These are phyloP conservation scores for Lobophora halterata DNA, from an alignment of 2,888 invertebrate genomes.

Conservation along the genomic window DNA sequence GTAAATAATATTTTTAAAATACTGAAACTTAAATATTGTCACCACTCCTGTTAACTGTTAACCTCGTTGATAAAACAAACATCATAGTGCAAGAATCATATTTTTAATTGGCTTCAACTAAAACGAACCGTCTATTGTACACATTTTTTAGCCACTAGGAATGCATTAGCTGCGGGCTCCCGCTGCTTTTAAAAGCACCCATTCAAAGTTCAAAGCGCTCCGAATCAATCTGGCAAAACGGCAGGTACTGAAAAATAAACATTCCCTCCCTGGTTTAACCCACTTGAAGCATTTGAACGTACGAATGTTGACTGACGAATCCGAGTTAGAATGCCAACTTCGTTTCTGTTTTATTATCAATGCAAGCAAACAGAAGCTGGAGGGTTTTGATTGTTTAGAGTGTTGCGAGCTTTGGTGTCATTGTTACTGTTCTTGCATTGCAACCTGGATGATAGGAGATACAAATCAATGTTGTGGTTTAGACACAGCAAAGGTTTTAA, in stretches of 20 bases:
- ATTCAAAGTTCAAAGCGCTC: conserved; percentile 25
- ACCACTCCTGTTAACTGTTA: too few relatives aligned
- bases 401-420: too few relatives aligned
- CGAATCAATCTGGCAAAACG: conserved; percentile 21
- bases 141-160: conserved; percentile 2
- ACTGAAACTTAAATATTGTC: too few relatives aligned
- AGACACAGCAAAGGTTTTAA: too few relatives aligned
- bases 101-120: too few relatives aligned
- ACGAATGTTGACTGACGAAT: conserved; percentile 38
- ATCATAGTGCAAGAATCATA: too few relatives aligned
- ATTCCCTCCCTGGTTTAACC: conserved; percentile 36
- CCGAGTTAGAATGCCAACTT: conserved; percentile 33
- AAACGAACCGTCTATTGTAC: too few relatives aligned
- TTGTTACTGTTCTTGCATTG: too few relatives aligned
- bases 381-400: conserved; percentile 41
- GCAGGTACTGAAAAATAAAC: conserved; percentile 26
- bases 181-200: conserved; percentile 16
- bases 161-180: conserved; percentile 4
- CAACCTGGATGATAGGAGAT: too few relatives aligned
- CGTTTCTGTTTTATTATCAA: conserved; percentile 40
- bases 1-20: too few relatives aligned
- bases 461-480: too few relatives aligned
- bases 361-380: conserved; percentile 39
- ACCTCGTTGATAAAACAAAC: too few relatives aligned
- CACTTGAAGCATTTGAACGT: conserved; percentile 32